These are phyloP conservation scores for Garra rufa DNA, from an alignment of 2,113 vertebrate species.

Conservation along the genomic window DNA sequence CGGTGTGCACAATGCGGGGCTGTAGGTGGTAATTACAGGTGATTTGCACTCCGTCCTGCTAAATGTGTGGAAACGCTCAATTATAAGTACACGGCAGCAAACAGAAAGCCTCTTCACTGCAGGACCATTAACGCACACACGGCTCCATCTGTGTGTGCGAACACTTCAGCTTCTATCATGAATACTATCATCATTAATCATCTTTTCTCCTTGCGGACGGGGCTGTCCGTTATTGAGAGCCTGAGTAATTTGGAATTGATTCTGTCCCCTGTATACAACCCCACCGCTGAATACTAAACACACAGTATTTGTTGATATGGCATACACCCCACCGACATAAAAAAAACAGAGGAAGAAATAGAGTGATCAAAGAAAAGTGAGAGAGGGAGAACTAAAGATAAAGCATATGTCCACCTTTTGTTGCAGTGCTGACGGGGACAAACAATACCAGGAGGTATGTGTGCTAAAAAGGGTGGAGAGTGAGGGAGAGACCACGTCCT, in stretches of 20 bases:
- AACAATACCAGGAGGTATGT: slow-evolving; percentile 30
- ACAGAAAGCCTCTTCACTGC: slow-evolving; percentile 37
- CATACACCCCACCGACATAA: slow-evolving; percentile 1
- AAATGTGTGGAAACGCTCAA: slow-evolving; percentile 50
- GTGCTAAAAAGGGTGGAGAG: slow-evolving; percentile 52
- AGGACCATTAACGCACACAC: slow-evolving; percentile 47
- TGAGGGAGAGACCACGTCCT: slow-evolving; percentile 40
- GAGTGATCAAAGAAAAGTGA: slow-evolving; percentile 50
- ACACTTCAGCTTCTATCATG: slow-evolving; percentile 72
- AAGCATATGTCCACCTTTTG: slow-evolving; percentile 53
- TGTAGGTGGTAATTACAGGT: slow-evolving; percentile 69
- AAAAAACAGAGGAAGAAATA: slow-evolving; percentile 53
- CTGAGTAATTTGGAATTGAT: slow-evolving; percentile 77
- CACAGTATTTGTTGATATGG: slow-evolving; percentile 44
- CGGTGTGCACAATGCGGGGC: slow-evolving; percentile 54
- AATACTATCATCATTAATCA: slow-evolving; percentile 75
- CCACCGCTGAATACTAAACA: slow-evolving; percentile 66
- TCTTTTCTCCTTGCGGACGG: slow-evolving; percentile 66
- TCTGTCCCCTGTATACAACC: slow-evolving; percentile 60
- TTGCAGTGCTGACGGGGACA: slow-evolving; percentile 13
- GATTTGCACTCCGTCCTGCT: slow-evolving; percentile 59
- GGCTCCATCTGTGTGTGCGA: slow-evolving; percentile 25
- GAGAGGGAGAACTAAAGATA: slow-evolving; percentile 30
- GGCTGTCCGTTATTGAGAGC: slow-evolving; percentile 74
- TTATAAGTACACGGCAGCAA: slow-evolving; percentile 37